Conservation (phyloP, 2,113 vertebrate genomes). For the Engystomops pustulosus region DNA sequence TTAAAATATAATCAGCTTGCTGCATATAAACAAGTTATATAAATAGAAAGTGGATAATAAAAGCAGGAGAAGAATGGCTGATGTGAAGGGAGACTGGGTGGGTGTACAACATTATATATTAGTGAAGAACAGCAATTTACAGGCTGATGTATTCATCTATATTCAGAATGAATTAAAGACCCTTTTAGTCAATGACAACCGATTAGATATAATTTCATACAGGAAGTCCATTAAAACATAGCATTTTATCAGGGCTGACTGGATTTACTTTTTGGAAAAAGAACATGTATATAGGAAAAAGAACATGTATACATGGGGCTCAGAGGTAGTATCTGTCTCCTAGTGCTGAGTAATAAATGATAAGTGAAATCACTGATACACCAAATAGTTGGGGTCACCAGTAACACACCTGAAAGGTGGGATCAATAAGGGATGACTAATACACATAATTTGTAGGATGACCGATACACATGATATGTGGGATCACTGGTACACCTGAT, state of each 20-base stretch:
- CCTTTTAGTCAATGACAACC: background rate
- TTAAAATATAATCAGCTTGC: background rate
- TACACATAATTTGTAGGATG: no score
- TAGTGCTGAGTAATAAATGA: no score
- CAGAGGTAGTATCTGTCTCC: no score
- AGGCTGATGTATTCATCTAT: background rate
- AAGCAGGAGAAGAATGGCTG: background rate
- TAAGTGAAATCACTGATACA: no score
- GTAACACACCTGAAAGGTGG: no score
- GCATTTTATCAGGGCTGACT: background rate
- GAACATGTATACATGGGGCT: no score
- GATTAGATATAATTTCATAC: background rate
- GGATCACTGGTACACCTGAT: no score
- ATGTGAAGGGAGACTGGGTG: background rate
- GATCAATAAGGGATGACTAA: no score
- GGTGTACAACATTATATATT: background rate
- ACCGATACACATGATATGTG: no score
- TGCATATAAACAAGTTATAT: background rate
- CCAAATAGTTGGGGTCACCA: no score
- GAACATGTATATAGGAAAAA: no score
- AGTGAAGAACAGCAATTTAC: background rate
- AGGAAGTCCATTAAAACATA: background rate
- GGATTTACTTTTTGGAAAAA: no score
- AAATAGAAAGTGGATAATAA: background rate
- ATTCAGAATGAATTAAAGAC: background rate